Percentiles rank a stretch among this genome's conserved stretches.
phyloP scores from a whole-genome alignment of 2,888 invertebrate species.

The Phoronis australis region DNA sequence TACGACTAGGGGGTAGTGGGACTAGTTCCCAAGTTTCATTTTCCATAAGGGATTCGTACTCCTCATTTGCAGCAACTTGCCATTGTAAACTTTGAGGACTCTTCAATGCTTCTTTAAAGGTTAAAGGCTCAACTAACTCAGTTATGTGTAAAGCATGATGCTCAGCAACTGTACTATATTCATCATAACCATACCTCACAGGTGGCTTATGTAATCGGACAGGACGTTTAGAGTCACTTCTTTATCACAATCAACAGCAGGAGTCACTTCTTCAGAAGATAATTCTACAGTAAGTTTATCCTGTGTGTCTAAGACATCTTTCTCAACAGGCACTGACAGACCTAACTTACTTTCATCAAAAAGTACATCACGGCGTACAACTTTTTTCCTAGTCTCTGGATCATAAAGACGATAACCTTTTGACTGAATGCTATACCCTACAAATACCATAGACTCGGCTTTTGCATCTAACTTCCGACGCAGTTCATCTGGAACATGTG shows the following conservation, averaged over 20 bases:
- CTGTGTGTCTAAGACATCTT: not conserved
- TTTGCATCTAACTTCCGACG: constrained; percentile 7
- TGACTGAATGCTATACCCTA: constrained; percentile 1
- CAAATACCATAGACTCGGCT: not conserved
- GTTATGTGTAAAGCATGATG: not conserved
- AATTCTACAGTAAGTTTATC: not conserved
- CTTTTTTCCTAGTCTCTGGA: constrained; percentile 1
- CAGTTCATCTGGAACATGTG: constrained; percentile 9
- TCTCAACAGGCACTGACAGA: too few species aligned
- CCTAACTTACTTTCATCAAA: constrained; percentile 2
- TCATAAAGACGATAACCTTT: constrained; percentile 11
- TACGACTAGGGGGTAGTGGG: too few species aligned
- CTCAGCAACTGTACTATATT: too few species aligned
- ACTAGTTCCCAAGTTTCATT: too few species aligned
- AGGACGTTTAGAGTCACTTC: constrained; percentile 1
- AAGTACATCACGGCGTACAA: constrained; percentile 1
- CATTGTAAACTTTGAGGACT: not conserved
- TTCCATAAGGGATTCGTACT: too few species aligned
- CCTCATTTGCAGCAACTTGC: too few species aligned
- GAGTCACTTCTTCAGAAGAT: not conserved
- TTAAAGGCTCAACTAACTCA: not conserved
- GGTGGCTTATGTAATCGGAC: not conserved
- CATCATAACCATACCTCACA: constrained; percentile 1
- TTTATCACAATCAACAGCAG: not conserved
- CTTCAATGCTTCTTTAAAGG: not conserved